Base-by-base conservation (phyloP, 2,113 vertebrate genomes). In the Talpa occidentalis region DNA sequence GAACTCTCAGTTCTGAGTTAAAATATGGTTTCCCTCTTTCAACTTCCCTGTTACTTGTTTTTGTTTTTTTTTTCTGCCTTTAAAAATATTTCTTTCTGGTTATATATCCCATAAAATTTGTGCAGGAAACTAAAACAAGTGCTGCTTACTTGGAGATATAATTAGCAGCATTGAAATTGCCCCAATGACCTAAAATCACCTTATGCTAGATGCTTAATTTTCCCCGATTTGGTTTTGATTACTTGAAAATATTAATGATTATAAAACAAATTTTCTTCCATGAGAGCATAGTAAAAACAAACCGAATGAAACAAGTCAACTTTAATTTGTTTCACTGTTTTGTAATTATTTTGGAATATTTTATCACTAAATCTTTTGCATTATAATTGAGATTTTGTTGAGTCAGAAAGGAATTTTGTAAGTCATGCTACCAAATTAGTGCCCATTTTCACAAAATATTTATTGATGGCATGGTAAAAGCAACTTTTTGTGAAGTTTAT, bases 161-260 rank as follows among this genome's bases (percentile, higher is more conserved):
- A 90, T 93, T 88, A 96, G 64, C 72, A 94, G 35, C 80, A 72
- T 49, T 92, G n/a, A 90, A 96, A 96, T 96, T 78, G 73, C 56
- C 89, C 92, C 42, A 35, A n/a, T 94, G 93, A 95, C 95, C 94
- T 97, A 70, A 88, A 84, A 84, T 90, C 92, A 92, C 77, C 76
- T 52, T 76, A 42, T 21, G 6, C 8, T 70, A 10, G 37, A 52
- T 70, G 49, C 59, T n/a, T 81, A 9, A 88, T 94, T 96, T 95
- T 78, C 92, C 42, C 80, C 74, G 54, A 92, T 95, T 81, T 88
- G 67, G 60, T 87, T 92, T 93, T 78, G 76, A 90, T 94, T 81
- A 40, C 64, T 94, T 97, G 88, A 93, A 96, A 88, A 85, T 84
- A 94, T 64, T 85, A 92, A 85, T 87, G 81, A 47, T 22, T 49